Evolutionary conservation across 2,797 vertebrate species (phyloP), one percentile per base, ranked within the genome.

Genomic region (Dendrocincla fuliginosa): DNA sequence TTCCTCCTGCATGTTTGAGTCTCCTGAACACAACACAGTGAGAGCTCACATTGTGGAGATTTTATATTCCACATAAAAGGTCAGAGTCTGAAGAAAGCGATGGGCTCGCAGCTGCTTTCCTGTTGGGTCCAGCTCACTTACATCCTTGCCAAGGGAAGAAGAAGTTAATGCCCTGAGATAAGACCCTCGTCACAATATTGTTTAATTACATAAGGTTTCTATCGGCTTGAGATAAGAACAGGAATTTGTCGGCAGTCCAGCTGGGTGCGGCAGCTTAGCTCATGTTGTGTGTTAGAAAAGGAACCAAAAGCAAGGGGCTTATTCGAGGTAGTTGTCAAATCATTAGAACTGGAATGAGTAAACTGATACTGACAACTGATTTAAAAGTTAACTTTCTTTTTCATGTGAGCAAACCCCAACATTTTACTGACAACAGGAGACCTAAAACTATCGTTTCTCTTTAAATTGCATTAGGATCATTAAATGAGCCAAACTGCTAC

Each of bases 161-260:
- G 83, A 41, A 70, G 84, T 93, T 91, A 96, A 90, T 96, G 80
- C 33, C 79, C 78, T 63, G 60, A 97, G 96, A 96, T 97, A 97
- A 97, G 95, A 88, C 91, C 95, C 89, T 96, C 33, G 56, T 96
- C 95, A 95, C 81, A 89, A 94, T 94, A 64, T 80, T 97, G 94
- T 97, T 96, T 96, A 86, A 95, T 96, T 95, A 87, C 93, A 90
- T 93, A 92, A 96, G 84, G 74, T 76, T 93, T 95, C 87, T 87
- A 93, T 90, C 32, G 68, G 89, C 55, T 64, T 87, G 50, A 93
- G 97, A 97, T 97, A 97, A 97, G 96, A 84, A 60, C 96, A 94
- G 97, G 97, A 97, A 97, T 97, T 95, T 97, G 96, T 93, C 87
- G 25, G 1, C 47, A 68, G 70, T 95, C 95, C 95, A 96, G 90